These are phyloP conservation scores for Mixornis gularis DNA, from an alignment of 2,113 vertebrate species.

Conservation along the genomic window DNA sequence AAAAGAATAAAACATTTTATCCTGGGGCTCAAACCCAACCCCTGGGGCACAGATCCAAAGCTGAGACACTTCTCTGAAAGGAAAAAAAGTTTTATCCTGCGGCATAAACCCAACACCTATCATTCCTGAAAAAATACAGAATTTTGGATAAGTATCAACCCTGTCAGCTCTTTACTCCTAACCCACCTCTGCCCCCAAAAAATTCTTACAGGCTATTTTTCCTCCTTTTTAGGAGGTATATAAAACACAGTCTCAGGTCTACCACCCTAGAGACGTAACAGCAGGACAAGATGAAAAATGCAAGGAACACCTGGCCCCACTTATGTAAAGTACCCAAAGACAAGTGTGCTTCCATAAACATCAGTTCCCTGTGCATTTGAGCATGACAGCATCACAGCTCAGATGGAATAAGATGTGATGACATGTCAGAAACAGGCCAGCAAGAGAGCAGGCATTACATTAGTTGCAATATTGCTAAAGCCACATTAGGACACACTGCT, in stretches of 20 bases:
- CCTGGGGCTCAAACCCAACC: no score
- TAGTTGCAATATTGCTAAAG: background rate
- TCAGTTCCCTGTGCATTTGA: background rate
- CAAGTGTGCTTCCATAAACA: background rate
- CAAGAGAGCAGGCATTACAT: background rate
- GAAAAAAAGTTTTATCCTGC: background rate
- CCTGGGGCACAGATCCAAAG: background rate
- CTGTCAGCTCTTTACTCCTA: background rate
- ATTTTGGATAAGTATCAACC: background rate
- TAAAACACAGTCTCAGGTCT: background rate
- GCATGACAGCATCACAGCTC: background rate
- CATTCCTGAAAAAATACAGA: background rate
- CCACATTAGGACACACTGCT: background rate
- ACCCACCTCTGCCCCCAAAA: rapidly evolving
- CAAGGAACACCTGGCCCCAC: background rate
- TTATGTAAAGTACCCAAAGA: background rate
- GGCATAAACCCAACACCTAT: background rate
- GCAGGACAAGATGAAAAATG: background rate
- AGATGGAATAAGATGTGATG: background rate
- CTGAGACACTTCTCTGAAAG: background rate
- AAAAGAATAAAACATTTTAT: background rate
- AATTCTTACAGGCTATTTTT: background rate
- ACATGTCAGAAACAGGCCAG: background rate
- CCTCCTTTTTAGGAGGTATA: background rate
- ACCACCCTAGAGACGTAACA: background rate